Conservation (phyloP, 1,140 invertebrate species). For the Lepidurus arcticus region DNA sequence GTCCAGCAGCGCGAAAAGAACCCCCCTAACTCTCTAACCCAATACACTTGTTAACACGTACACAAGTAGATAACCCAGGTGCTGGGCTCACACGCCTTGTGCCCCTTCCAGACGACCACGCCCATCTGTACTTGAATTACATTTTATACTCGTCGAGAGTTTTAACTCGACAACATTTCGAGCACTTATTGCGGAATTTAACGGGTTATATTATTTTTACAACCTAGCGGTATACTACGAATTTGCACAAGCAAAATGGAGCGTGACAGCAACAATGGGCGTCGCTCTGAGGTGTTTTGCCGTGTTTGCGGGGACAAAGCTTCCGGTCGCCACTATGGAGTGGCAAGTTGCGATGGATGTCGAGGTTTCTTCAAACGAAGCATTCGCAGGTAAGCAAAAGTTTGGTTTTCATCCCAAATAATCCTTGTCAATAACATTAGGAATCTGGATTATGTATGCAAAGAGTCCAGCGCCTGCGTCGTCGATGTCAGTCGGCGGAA, state of each 20-base stretch:
- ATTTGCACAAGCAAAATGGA: background rate
- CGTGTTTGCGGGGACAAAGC: conserved; percentile 86
- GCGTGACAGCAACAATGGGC: conserved; percentile 2
- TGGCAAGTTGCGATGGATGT: conserved; percentile 83
- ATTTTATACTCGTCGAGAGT: background rate
- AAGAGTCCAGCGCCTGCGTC: conserved; percentile 78
- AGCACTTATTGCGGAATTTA: no score
- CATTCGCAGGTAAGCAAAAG: conserved; percentile 61
- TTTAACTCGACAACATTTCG: no score
- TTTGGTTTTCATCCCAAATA: background rate
- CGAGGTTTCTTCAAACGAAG: conserved; percentile 88
- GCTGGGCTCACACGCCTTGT: conserved; percentile 3
- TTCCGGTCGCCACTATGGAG: conserved; percentile 87
- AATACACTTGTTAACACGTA: conserved; percentile 19
- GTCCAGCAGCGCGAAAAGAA: background rate
- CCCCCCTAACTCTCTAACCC: conserved; percentile 6
- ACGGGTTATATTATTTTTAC: background rate
- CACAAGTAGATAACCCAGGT: background rate
- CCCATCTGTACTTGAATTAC: conserved; percentile 3
- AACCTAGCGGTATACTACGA: background rate
- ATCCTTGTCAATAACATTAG: conserved; percentile 46
- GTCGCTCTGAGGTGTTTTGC: conserved; percentile 48
- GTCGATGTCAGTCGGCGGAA: conserved; percentile 87
- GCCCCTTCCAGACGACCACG: background rate
- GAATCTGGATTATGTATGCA: conserved; percentile 87